Conservation (phyloP, 2,797 vertebrate species). For the Harpagifer antarcticus region DNA sequence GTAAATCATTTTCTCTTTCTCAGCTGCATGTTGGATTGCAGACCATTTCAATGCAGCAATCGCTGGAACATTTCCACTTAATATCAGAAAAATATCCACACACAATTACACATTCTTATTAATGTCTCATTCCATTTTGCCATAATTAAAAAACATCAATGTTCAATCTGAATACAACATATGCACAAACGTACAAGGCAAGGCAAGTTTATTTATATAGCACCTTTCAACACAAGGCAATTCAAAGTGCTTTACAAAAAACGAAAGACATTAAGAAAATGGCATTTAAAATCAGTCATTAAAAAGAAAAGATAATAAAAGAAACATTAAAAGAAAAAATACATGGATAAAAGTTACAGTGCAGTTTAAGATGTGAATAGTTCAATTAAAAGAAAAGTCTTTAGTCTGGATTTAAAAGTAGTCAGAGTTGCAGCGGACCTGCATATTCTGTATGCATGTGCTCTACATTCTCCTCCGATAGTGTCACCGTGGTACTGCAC, state of each 20-base stretch:
- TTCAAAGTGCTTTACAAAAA: too few species aligned
- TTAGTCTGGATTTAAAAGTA: too few species aligned
- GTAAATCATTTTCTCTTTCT: constrained; percentile 57
- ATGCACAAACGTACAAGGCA: not conserved
- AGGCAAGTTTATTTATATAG: too few species aligned
- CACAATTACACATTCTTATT: not conserved
- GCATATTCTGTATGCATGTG: not conserved
- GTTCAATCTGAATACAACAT: constrained; percentile 8
- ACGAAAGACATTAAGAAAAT: too few species aligned
- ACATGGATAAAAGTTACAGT: too few species aligned
- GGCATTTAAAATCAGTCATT: too few species aligned
- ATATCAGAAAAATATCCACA: constrained; percentile 26
- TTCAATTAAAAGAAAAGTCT: too few species aligned
- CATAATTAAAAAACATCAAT: not conserved
- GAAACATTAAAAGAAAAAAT: too few species aligned
- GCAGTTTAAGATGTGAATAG: too few species aligned
- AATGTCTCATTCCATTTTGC: constrained; percentile 15
- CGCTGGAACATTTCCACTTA: constrained; percentile 73
- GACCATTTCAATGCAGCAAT: constrained; percentile 67
- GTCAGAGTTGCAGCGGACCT: too few species aligned
- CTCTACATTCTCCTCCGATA: constrained; percentile 41
- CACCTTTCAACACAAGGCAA: too few species aligned
- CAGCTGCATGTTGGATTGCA: constrained; percentile 70
- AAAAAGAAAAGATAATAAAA: too few species aligned
- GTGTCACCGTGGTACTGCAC: constrained; percentile 45